Evolutionary conservation across 1,140 invertebrate species (phyloP).

Genomic region (Zeugodacus cucurbitae): DNA sequence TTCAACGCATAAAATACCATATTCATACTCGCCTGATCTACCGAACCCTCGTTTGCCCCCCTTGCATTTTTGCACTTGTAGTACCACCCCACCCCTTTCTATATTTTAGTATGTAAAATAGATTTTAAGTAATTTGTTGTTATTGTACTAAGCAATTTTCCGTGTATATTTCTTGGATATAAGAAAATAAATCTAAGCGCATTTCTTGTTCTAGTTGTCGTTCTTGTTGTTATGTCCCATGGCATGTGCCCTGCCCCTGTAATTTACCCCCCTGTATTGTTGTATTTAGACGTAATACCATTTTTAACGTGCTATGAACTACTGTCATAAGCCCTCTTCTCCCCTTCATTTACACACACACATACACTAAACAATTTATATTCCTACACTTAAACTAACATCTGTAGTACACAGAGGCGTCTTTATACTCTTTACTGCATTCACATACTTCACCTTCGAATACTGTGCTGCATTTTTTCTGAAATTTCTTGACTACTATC

Average conservation of each 20-base stretch:
- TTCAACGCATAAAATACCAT: not conserved
- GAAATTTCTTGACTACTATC: not conserved
- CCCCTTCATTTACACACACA: not conserved
- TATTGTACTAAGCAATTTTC: not conserved
- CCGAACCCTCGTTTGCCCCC: not conserved
- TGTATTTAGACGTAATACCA: not conserved
- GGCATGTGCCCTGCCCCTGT: constrained; percentile 2
- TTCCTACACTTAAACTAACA: too few species aligned
- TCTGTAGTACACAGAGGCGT: too few species aligned
- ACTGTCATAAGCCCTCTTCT: not conserved
- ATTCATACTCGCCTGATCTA: not conserved
- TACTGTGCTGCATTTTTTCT: not conserved
- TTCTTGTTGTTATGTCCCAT: not conserved
- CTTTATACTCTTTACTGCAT: too few species aligned
- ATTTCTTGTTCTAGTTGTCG: constrained; percentile 3
- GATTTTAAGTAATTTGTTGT: not conserved
- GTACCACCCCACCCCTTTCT: too few species aligned
- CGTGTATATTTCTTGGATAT: not conserved
- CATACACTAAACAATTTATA: not conserved
- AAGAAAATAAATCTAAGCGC: not conserved
- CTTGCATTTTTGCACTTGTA: not conserved
- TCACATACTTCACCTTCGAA: too few species aligned
- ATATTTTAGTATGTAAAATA: not conserved
- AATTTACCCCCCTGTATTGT: not conserved
- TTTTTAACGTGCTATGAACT: not conserved